Evolutionary conservation across 2,797 vertebrate genomes (phyloP).

Genomic region (Pangasius larnaudii): DNA sequence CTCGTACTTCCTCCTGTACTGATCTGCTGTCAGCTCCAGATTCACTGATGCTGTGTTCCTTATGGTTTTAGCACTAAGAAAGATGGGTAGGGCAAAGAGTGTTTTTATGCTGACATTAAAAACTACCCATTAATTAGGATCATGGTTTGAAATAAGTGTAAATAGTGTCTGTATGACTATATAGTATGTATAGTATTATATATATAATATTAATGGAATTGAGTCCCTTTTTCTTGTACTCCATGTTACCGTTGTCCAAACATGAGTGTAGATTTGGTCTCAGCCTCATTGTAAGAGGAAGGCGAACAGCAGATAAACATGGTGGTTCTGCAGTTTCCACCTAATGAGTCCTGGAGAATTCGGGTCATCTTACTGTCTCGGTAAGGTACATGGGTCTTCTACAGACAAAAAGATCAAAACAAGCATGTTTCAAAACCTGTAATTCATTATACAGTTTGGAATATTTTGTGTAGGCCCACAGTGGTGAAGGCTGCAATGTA

Average conservation of each 20-base stretch:
- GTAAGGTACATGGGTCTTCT: slow-evolving; percentile 95
- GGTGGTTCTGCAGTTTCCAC: slow-evolving; percentile 93
- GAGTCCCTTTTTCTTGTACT: background rate
- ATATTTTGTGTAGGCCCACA: background rate
- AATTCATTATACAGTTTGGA: background rate
- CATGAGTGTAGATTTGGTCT: slow-evolving; percentile 95
- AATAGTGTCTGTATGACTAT: background rate
- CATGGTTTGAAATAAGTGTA: background rate
- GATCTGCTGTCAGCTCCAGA: slow-evolving; percentile 94
- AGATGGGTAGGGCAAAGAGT: background rate
- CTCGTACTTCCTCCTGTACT: slow-evolving; percentile 97
- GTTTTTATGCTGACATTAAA: background rate
- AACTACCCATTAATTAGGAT: background rate
- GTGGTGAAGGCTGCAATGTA: background rate
- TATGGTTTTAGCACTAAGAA: slow-evolving; percentile 91
- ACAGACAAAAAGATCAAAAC: slow-evolving; percentile 30
- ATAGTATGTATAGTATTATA: background rate
- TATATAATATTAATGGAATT: background rate
- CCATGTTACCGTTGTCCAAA: slow-evolving; percentile 88
- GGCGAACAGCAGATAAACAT: slow-evolving; percentile 98
- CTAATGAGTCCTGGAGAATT: slow-evolving; percentile 94
- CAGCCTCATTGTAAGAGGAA: slow-evolving; percentile 90
- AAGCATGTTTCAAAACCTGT: background rate
- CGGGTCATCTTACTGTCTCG: slow-evolving; percentile 96
- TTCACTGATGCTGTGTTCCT: slow-evolving; percentile 93